Base-by-base conservation (phyloP, 2,888 invertebrate species). In the Meandrusa payeni region DNA sequence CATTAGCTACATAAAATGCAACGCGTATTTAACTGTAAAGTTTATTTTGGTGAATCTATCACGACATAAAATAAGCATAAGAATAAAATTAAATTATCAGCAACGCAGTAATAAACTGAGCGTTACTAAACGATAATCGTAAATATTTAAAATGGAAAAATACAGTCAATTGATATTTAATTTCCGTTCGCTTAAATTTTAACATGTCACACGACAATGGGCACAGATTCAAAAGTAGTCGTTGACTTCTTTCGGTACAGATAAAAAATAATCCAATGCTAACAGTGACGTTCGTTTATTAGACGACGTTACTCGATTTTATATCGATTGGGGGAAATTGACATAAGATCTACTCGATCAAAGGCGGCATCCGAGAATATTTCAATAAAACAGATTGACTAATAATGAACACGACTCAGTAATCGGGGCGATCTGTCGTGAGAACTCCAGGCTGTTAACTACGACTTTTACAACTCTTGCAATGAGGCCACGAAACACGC, bases 321-420 rank as follows among this genome's bases (percentile, higher is more conserved):
- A 63, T 65, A 69, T 54, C 57, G 52, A 44, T 51, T 52, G 47
- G 51, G 64, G 55, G 73, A 75, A 77, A 79, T 76, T 76, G 82
- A 78, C 78, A 78, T 61, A 67, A 62, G 63, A 63, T 60, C 55
- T 48, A 45, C 54, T 47, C 55, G 69, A 77, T 81, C 80, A 81
- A 82, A 83, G 81, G 71, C 81, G 81, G 81, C 70, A 57, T 64
- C 63, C 51, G 65, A 57, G 50, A 28, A 52, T 56, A 64, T 70
- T 77, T 70, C 77, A 81, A 83, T 85, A 85, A 82, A 80, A 78
- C 71, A 69, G 77, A 85, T 83, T 78, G 77, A 76, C 80, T 78
- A 81, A 83, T 85, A 85, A 86, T 76, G 81, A 83, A 80, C 76
- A 64, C 67, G 66, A 73, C 69, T 52, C 54, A 64, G 70, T 72